Evolutionary conservation across 2,797 vertebrate genomes (phyloP).

Genomic region (Pseudochaenichthys georgianus): DNA sequence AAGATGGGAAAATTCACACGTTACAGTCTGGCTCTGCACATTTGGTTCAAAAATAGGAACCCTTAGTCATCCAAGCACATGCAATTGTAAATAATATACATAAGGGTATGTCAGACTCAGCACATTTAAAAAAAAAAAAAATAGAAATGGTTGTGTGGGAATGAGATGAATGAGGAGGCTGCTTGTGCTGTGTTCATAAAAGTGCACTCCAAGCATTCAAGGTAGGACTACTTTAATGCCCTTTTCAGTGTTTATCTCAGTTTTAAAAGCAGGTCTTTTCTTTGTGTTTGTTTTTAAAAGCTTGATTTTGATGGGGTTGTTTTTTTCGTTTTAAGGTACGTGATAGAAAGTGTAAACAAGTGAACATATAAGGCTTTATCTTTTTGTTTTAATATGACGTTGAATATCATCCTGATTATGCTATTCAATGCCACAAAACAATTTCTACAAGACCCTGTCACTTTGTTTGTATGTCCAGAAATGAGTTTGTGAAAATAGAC

Average conservation of each 20-base stretch:
- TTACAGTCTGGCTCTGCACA: constrained; percentile 57
- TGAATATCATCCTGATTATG: background rate
- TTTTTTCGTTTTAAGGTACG: background rate
- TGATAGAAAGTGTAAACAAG: background rate
- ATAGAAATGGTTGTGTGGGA: constrained; percentile 17
- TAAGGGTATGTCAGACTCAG: constrained; percentile 54
- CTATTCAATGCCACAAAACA: background rate
- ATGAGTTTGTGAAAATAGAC: constrained; percentile 33
- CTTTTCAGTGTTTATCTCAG: constrained; percentile 6
- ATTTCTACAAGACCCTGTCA: background rate
- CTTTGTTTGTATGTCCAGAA: constrained; percentile 13
- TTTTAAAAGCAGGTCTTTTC: constrained; percentile 8
- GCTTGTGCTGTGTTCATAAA: constrained; percentile 28
- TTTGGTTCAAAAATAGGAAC: constrained; percentile 66
- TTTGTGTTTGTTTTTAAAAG: constrained; percentile 15
- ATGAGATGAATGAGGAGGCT: constrained; percentile 35
- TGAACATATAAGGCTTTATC: constrained; percentile 7
- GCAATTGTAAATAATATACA: constrained; percentile 59
- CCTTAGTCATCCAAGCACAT: constrained; percentile 52
- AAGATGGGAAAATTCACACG: constrained; percentile 57
- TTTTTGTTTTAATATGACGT: background rate
- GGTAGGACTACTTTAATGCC: background rate
- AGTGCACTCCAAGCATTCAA: constrained; percentile 13
- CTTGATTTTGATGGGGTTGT: constrained; percentile 2
- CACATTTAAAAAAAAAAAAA: constrained; percentile 38